Percentiles rank a stretch among this genome's conserved stretches.
phyloP scores from a whole-genome alignment of 1,140 invertebrate species.

The Atta texana region DNA sequence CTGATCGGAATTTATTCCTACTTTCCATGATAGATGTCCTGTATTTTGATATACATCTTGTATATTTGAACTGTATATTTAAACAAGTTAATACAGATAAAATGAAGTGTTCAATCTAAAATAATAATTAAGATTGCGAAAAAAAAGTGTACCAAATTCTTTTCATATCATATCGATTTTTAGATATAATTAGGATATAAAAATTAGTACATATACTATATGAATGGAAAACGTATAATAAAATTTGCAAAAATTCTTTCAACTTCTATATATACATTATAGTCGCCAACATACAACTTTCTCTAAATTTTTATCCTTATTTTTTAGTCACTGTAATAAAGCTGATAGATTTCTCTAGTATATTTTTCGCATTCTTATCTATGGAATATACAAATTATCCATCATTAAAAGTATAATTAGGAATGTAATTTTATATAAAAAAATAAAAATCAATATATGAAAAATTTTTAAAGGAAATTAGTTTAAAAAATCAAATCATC shows the following conservation, averaged over 20 bases:
- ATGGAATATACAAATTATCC: background rate
- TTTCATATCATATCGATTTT: constrained; percentile 46
- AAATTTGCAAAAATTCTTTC: constrained; percentile 64
- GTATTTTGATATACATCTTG: constrained; percentile 39
- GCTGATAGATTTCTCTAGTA: background rate
- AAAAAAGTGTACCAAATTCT: background rate
- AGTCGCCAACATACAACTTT: constrained; percentile 44
- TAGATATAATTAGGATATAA: constrained; percentile 45
- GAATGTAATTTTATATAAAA: background rate
- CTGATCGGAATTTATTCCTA: too few species aligned
- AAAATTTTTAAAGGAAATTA: background rate
- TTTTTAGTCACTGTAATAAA: constrained; percentile 25
- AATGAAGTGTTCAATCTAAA: background rate
- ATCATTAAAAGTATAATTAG: background rate
- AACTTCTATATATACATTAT: constrained; percentile 63
- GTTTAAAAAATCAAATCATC: background rate
- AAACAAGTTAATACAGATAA: background rate
- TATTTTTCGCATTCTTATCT: background rate
- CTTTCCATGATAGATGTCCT: too few species aligned
- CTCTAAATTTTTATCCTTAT: background rate
- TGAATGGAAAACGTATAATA: constrained; percentile 36
- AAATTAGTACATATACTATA: constrained; percentile 58
- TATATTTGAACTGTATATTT: constrained; percentile 33
- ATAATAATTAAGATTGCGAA: background rate
- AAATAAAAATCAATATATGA: background rate